Base-by-base conservation (phyloP, 2,113 vertebrate genomes). In the Colaptes auratus region DNA sequence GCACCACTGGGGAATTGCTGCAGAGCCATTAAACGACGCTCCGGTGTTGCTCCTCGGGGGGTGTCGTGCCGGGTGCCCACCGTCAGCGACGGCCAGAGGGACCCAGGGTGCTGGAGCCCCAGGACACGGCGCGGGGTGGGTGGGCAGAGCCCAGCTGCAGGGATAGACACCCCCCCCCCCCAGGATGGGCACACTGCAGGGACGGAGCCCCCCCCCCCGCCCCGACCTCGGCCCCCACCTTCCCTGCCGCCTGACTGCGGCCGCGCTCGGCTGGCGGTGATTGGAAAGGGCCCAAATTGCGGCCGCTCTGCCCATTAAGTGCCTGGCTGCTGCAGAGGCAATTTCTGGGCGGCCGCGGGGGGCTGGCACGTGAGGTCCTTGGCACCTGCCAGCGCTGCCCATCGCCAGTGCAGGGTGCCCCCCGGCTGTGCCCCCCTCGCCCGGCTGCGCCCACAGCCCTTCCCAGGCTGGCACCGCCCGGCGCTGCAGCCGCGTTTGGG, bases 211-310 rank as follows among this genome's bases (percentile, higher is more conserved):
- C 12, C 30, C n/a, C n/a, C n/a, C n/a, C n/a, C n/a, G n/a, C n/a
- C n/a, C 50, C 46, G 4, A 5, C 17, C 42, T 10, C 7, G 17
- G 30, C 55, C 55, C 73, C 74, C 0, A 4, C 55, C 36, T 59
- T 28, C 27, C 59, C 75, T 21, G 21, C 7, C 0, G 21, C 66
- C 67, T 77, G 71, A 89, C 39, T 88, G 87, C 55, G 2, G 83
- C 72, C 27, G 58, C 14, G 2, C 77, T 71, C 25, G 1, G 69
- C 78, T 81, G 5, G 13, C 15, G 1, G 77, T 8, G 66, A 59
- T 35, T 89, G 82, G 65, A 92, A 84, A 55, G 66, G 94, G 90
- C 95, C 95, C 95, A 97, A 92, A 96, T 96, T 94, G 96, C 87
- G 9, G 74, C 94, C 97, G 81, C 96, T 97, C 95, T 95, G 70